Conservation (phyloP, 2,888 invertebrate species). For the Gonocerus acuteangulatus region DNA sequence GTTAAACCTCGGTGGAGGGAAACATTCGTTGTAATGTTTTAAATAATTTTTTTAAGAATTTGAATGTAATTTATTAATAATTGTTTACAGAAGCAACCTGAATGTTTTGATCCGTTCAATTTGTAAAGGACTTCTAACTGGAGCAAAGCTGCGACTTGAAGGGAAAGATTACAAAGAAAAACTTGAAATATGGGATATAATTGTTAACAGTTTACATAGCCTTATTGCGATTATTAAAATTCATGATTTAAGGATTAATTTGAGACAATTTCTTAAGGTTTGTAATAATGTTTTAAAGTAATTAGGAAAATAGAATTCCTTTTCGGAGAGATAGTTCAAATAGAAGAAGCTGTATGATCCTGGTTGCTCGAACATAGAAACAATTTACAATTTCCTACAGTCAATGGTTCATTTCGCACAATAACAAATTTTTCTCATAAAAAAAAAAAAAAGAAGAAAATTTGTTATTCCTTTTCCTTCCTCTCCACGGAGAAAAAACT, state of each 20-base stretch:
- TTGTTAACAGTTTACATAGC: constrained; percentile 54
- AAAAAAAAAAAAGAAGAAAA: too few relatives aligned
- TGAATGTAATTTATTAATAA: not conserved
- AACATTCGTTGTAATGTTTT: not conserved
- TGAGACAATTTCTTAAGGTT: constrained; percentile 57
- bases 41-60: not conserved
- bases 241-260: constrained; percentile 55
- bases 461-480: too few relatives aligned
- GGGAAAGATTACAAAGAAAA: constrained; percentile 50
- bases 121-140: constrained; percentile 41
- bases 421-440: too few relatives aligned
- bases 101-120: constrained; percentile 36
- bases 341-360: too few relatives aligned
- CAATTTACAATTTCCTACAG: too few relatives aligned
- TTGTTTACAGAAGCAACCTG: constrained; percentile 36
- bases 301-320: too few relatives aligned
- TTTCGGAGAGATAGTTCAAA: too few relatives aligned
- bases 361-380: too few relatives aligned
- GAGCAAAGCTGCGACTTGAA: constrained; percentile 43
- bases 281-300: too few relatives aligned
- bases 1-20: too few relatives aligned
- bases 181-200: constrained; percentile 58
- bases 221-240: constrained; percentile 59
- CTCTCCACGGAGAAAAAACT: too few relatives aligned
- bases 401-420: too few relatives aligned